Conservation (phyloP, 2,113 vertebrate genomes). For the Struthidea cinerea region DNA sequence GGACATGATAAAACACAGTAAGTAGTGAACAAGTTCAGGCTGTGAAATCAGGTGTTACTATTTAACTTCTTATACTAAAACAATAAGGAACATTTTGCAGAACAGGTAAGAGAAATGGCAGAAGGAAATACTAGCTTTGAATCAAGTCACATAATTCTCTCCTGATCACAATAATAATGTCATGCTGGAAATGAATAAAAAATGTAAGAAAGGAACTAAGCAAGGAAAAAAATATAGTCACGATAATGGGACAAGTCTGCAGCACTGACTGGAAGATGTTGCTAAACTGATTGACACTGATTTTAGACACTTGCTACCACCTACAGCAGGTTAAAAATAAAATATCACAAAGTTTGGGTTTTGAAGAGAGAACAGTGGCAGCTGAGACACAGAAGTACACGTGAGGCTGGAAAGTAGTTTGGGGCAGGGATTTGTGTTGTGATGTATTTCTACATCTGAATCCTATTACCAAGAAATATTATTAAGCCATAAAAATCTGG, state of each 20-base stretch:
- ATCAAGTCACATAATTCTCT: not conserved
- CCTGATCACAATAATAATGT: not conserved
- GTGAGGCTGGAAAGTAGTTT: not conserved
- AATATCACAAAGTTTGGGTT: not conserved
- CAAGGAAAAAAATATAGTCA: not conserved
- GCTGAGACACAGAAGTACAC: not conserved
- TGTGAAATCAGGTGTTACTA: not conserved
- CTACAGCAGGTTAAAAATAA: not conserved
- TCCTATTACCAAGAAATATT: not conserved
- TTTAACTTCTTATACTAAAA: not conserved
- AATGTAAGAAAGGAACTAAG: not conserved
- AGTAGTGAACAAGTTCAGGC: not conserved
- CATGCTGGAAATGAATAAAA: not conserved
- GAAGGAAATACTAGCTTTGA: not conserved
- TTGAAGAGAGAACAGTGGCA: not conserved
- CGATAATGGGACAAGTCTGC: not conserved
- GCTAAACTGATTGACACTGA: not conserved
- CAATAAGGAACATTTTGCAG: not conserved
- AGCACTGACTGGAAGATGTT: not conserved
- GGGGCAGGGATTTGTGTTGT: not conserved
- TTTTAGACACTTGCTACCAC: not conserved
- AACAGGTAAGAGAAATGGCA: not conserved
- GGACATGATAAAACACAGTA: not conserved
- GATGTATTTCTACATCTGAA: not conserved
- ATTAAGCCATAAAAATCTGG: not conserved